These are phyloP conservation scores for Parauchenoglanis punctatus DNA, from an alignment of 2,797 vertebrate species.

Conservation along the genomic window DNA sequence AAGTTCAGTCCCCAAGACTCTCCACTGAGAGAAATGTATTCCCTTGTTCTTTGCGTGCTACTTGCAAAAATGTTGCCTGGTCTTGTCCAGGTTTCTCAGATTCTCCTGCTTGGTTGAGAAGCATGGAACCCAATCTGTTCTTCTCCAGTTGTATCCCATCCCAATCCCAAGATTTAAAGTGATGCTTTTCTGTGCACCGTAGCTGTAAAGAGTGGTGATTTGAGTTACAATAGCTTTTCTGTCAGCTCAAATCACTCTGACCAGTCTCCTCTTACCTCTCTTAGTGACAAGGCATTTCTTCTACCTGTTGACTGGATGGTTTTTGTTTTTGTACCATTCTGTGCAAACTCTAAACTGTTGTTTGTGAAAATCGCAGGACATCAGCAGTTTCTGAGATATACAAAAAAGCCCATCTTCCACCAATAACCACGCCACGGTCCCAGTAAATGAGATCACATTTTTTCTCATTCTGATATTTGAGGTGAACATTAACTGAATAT, in stretches of 20 bases:
- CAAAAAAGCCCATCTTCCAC: background rate
- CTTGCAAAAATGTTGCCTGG: background rate
- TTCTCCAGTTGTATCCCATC: background rate
- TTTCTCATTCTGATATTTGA: background rate
- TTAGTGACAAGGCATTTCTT: background rate
- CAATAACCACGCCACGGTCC: background rate
- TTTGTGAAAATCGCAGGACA: background rate
- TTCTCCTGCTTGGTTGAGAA: background rate
- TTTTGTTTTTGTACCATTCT: background rate
- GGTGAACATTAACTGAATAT: background rate
- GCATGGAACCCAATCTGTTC: background rate
- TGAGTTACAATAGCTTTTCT: background rate
- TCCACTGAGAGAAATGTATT: background rate
- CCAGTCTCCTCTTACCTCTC: background rate
- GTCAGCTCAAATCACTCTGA: background rate
- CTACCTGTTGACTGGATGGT: background rate
- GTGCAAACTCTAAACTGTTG: background rate
- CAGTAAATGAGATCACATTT: background rate
- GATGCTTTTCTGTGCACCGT: background rate
- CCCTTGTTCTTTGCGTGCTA: background rate
- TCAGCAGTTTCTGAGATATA: background rate
- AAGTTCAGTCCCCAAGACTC: background rate
- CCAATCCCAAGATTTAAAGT: background rate
- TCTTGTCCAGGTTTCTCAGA: background rate
- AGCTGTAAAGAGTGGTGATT: background rate